These are phyloP conservation scores for Thelaira solivaga DNA, from an alignment of 2,888 invertebrate species.

Conservation along the genomic window DNA sequence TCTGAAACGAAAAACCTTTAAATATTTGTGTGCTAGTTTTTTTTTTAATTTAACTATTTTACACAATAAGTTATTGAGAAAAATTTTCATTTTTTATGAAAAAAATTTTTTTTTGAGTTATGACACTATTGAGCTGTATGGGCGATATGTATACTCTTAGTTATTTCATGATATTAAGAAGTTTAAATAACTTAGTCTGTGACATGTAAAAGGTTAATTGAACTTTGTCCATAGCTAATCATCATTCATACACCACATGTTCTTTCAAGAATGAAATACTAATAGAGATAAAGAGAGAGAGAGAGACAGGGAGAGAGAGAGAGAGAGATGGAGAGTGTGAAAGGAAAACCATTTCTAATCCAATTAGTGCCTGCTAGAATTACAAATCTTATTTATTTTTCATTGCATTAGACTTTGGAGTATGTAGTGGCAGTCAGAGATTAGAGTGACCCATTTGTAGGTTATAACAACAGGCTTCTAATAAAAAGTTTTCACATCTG, in stretches of 20 bases:
- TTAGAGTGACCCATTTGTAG: background rate
- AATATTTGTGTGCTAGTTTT: too few relatives aligned
- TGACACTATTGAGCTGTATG: too few relatives aligned
- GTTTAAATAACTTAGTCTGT: conserved; percentile 21
- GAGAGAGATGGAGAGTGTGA: background rate
- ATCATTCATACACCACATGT: too few relatives aligned
- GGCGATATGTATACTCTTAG: background rate
- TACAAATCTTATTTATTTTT: background rate
- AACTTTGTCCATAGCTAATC: conserved; percentile 23
- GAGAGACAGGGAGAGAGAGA: background rate
- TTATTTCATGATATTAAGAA: background rate
- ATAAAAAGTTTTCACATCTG: too few relatives aligned
- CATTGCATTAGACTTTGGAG: background rate
- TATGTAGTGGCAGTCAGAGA: background rate
- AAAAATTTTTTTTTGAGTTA: too few relatives aligned
- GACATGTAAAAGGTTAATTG: conserved; percentile 7
- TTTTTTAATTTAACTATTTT: too few relatives aligned
- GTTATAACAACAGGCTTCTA: too few relatives aligned
- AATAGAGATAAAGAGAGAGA: background rate
- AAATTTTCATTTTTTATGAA: too few relatives aligned
- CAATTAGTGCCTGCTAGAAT: conserved; percentile 14
- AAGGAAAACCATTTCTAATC: conserved; percentile 11
- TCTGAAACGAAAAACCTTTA: too few relatives aligned
- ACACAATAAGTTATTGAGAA: too few relatives aligned
- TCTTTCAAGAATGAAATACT: background rate